These are phyloP conservation scores for Laothoe populi DNA, from an alignment of 2,888 invertebrate species.

Conservation along the genomic window DNA sequence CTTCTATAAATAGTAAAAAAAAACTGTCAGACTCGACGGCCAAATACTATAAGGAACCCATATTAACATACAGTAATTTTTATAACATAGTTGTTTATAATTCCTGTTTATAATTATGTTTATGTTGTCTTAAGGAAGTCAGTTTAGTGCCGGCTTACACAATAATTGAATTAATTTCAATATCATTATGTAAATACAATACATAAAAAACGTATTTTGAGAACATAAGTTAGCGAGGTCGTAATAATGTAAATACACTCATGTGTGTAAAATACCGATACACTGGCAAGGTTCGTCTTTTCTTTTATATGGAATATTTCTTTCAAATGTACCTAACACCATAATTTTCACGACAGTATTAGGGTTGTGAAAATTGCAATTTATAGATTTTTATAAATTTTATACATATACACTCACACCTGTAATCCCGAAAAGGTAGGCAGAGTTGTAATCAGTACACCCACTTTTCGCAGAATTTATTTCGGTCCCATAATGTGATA, in stretches of 20 bases:
- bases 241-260: neutral
- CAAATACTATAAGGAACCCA: neutral
- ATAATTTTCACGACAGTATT: too few species aligned
- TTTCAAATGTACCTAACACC: too few species aligned
- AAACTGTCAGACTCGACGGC: neutral
- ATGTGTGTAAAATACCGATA: neutral
- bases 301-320: too few species aligned
- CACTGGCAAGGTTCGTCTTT: neutral
- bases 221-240: neutral
- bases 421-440: too few species aligned
- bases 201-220: neutral
- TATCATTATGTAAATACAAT: neutral
- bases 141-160: neutral
- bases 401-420: too few species aligned
- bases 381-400: too few species aligned
- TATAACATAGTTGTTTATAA: neutral
- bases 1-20: neutral
- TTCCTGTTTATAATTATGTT: constrained; percentile 5
- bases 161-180: constrained; percentile 11
- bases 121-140: constrained; percentile 5
- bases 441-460: too few species aligned
- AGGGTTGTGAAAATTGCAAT: too few species aligned
- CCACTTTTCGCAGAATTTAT: too few species aligned
- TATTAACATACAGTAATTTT: neutral
- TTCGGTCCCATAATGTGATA: too few species aligned